Base-by-base conservation (phyloP, 2,113 vertebrate species). In the Syngnathoides biaculeatus region DNA sequence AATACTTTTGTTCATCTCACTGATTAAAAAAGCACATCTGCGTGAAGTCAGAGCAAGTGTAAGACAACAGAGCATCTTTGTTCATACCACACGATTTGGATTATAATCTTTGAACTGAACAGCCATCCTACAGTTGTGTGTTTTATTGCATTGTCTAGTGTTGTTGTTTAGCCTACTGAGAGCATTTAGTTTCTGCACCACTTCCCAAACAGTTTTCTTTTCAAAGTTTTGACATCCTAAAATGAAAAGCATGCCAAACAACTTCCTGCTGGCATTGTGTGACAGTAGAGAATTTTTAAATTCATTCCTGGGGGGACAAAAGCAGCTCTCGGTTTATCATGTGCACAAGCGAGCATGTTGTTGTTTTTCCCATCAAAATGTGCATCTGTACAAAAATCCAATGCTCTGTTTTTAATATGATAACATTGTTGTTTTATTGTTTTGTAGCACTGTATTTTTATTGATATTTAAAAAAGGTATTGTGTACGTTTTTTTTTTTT, bases 161-260 rank as follows among this genome's bases (percentile, higher is more conserved):
- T 53, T 26, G 24, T 27, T 57, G 50, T 76, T 72, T 12, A 24
- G 52, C 67, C 62, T 67, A 56, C 65, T 63, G 47, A 19, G 50
- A 30, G 52, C 60, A 55, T 38, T 26, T 47, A 67, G 38, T 72
- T 64, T 78, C 59, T 67, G 62, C 69, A 52, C 65, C 68, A 10
- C 30, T 20, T 50, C 57, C 14, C 56, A 61, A 57, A 66, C 12
- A 67, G 12, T 59, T 73, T 40, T 17, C 24, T 39, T 60, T 22
- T 39, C 15, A 15, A 66, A n/a, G 35, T 26, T 58, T 30, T 59
- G 27, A 59, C 57, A 38, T 59, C 27, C 57, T 27, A 26, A 56
- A 56, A 56, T 27, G 24, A 56, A 56, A 14, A 15, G 22, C 20
- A 24, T 10, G 22, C 57, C 3, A 48, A 48, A 52, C 27, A 64